A percentile compares a stretch with the other conserved stretches of the same genome.
Conservation (phyloP, 2,888 invertebrate species). For the Rhogogaster chlorosoma region DNA sequence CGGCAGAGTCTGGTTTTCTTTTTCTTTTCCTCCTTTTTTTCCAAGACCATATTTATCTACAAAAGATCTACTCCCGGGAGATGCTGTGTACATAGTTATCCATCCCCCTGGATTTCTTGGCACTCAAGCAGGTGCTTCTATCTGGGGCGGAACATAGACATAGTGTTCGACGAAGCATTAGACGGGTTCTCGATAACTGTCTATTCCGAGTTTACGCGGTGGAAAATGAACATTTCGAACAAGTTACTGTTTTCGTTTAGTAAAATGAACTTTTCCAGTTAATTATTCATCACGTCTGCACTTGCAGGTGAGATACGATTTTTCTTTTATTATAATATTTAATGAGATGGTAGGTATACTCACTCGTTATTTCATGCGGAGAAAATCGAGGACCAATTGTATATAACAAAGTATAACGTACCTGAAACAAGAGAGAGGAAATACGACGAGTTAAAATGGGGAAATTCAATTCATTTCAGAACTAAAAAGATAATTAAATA, state of each 20-base stretch:
- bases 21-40: background rate
- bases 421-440: slow-evolving; percentile 65
- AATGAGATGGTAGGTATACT: slow-evolving; percentile 9
- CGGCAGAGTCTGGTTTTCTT: background rate
- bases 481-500: background rate
- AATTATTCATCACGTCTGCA: slow-evolving; percentile 6
- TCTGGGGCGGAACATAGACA: background rate
- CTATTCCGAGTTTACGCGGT: background rate
- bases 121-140: slow-evolving; percentile 5
- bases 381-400: background rate
- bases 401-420: slow-evolving; percentile 57
- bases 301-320: background rate
- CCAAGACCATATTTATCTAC: background rate
- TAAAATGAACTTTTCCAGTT: background rate
- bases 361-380: slow-evolving; percentile 22
- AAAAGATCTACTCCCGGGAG: background rate
- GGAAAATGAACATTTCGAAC: background rate
- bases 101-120: background rate
- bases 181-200: slow-evolving; percentile 6
- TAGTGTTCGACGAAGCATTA: slow-evolving; percentile 5
- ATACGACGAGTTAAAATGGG: background rate
- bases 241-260: background rate
- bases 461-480: background rate
- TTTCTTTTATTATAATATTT: background rate
- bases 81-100: slow-evolving; percentile 25